These are phyloP conservation scores for Trissolcus brochymenae DNA, from an alignment of 2,888 invertebrate genomes.

Conservation along the genomic window DNA sequence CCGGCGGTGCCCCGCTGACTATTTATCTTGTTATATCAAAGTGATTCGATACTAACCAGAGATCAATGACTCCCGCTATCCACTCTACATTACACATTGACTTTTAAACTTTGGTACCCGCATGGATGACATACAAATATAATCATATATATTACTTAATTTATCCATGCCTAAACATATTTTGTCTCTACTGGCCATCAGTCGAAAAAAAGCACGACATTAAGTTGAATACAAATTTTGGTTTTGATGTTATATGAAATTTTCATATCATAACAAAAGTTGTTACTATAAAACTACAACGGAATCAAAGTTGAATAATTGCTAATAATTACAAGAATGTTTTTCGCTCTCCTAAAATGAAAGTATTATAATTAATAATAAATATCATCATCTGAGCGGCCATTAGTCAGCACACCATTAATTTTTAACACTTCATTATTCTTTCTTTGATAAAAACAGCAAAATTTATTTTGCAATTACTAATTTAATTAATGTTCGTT, in stretches of 20 bases:
- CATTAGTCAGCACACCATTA: constrained; percentile 20
- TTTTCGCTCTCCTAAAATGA: too few species aligned
- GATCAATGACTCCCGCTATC: constrained; percentile 67
- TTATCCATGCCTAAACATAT: neutral
- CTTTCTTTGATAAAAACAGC: neutral
- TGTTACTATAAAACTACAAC: too few species aligned
- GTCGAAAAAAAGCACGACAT: neutral
- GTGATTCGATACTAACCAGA: constrained; percentile 70
- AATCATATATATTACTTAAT: constrained; percentile 13
- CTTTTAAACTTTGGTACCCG: constrained; percentile 35
- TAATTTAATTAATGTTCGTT: constrained; percentile 42
- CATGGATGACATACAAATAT: constrained; percentile 31
- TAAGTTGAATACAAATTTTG: too few species aligned
- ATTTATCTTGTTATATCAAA: constrained; percentile 72
- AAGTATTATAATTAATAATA: too few species aligned
- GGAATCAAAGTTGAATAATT: too few species aligned
- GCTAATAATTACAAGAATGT: too few species aligned
- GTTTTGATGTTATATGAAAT: neutral
- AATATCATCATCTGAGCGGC: constrained; percentile 2
- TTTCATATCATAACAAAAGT: neutral
- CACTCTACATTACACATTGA: constrained; percentile 25
- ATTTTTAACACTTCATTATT: constrained; percentile 39
- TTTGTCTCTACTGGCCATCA: neutral
- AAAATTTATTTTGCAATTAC: constrained; percentile 43
- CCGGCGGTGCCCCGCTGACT: constrained; percentile 67